Percentiles rank a stretch among this genome's conserved stretches.
phyloP scores from a whole-genome alignment of 2,113 vertebrate species.

The Salvelinus sp. region DNA sequence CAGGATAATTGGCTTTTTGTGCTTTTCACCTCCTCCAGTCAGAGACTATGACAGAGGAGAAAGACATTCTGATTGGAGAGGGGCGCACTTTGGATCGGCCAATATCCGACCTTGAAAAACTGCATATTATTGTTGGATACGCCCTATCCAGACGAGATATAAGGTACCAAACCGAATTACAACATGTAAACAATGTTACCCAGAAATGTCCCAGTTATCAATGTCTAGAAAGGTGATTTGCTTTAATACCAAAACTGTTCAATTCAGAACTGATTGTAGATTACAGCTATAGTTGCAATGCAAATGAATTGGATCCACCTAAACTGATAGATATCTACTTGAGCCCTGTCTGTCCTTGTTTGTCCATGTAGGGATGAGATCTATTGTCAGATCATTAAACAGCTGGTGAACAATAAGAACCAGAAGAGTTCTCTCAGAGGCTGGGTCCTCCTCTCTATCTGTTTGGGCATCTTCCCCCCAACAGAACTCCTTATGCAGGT shows the following conservation, averaged over 20 bases:
- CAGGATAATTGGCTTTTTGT: background rate
- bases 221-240: background rate
- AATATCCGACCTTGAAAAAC: conserved; percentile 86
- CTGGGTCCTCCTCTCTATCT: conserved; percentile 90
- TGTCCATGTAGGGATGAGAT: conserved; percentile 87
- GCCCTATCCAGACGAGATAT: conserved; percentile 81
- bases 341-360: background rate
- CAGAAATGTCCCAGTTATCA: background rate
- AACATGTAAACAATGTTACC: background rate
- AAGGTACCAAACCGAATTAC: conserved; percentile 72
- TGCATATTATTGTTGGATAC: conserved; percentile 87
- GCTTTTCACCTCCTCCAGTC: conserved; percentile 34
- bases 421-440: conserved; percentile 79
- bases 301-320: too few species aligned
- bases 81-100: conserved; percentile 75
- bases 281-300: too few species aligned
- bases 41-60: conserved; percentile 55
- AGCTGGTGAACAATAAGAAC: conserved; percentile 83
- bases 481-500: conserved; percentile 84
- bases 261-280: too few species aligned
- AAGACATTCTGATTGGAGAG: conserved; percentile 77
- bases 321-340: too few species aligned
- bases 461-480: conserved; percentile 90
- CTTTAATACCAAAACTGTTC: too few species aligned
- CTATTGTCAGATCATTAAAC: conserved; percentile 98